A percentile compares a stretch with the other conserved stretches of the same genome.
These are phyloP conservation scores for Rhorus exstirpatorius DNA, from an alignment of 2,888 invertebrate genomes.

Conservation along the genomic window DNA sequence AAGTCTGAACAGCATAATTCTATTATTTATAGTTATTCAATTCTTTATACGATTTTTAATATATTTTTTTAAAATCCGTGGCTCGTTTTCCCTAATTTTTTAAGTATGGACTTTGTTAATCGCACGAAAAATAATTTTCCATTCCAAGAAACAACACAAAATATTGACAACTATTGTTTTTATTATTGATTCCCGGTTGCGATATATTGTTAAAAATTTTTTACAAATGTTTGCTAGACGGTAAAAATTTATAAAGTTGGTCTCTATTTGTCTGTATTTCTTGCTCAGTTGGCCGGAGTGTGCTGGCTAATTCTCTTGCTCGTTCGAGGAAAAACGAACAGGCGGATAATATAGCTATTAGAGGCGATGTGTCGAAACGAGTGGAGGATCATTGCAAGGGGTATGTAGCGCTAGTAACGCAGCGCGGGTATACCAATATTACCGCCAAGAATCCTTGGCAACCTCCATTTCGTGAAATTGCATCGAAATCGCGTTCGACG, in stretches of 20 bases:
- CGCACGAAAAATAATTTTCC: too few relatives aligned
- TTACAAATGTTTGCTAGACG: too few relatives aligned
- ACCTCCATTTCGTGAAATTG: constrained; percentile 63
- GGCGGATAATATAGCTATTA: constrained; percentile 28
- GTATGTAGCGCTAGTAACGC: constrained; percentile 18
- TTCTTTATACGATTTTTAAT: too few relatives aligned
- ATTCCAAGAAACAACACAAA: too few relatives aligned
- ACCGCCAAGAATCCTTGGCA: constrained; percentile 39
- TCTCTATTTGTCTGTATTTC: constrained; percentile 1
- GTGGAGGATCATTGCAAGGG: constrained; percentile 30
- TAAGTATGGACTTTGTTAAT: background rate
- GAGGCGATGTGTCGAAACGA: constrained; percentile 26
- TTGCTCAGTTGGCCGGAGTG: constrained; percentile 2
- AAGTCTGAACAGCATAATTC: background rate
- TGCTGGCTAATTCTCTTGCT: constrained; percentile 23
- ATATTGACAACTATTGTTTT: too few relatives aligned
- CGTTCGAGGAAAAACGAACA: constrained; percentile 19
- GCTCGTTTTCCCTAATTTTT: background rate
- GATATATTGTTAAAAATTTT: too few relatives aligned
- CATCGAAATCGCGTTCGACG: constrained; percentile 59
- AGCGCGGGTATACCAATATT: constrained; percentile 40
- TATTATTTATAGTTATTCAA: background rate
- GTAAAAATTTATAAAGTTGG: constrained; percentile 5
- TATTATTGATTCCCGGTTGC: too few relatives aligned
- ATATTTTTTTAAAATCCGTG: too few relatives aligned